Evolutionary conservation across 2,888 invertebrate species (phyloP).

Genomic region (Melipona beecheii): DNA sequence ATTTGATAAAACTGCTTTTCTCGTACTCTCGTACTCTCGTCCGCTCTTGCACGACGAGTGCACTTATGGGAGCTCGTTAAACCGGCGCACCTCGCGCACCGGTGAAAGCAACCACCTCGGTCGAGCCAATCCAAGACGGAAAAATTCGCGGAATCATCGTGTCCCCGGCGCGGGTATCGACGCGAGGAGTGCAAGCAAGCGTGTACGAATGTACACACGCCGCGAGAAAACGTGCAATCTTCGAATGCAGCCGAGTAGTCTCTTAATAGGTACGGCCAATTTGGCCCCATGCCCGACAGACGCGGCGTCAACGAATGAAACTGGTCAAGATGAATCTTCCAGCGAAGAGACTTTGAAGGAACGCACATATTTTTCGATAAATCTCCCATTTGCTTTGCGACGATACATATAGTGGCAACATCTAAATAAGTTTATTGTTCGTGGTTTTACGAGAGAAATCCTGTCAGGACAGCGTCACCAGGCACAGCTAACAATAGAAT

Average conservation of each 20-base stretch:
- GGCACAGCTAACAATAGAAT: too few relatives aligned
- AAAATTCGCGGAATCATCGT: too few relatives aligned
- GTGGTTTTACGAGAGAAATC: too few relatives aligned
- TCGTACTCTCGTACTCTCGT: neutral
- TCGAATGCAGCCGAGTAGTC: neutral
- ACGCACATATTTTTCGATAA: neutral
- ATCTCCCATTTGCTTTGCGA: too few relatives aligned
- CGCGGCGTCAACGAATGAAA: neutral
- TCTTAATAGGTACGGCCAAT: neutral
- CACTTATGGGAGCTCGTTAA: neutral
- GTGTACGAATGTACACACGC: too few relatives aligned
- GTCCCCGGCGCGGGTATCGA: too few relatives aligned
- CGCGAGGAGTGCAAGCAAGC: too few relatives aligned
- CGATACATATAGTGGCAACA: too few relatives aligned
- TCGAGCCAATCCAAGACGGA: too few relatives aligned
- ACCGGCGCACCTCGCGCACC: neutral
- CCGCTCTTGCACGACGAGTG: neutral
- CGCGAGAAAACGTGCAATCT: neutral
- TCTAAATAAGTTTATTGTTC: too few relatives aligned
- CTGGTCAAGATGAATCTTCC: neutral
- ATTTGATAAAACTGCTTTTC: neutral
- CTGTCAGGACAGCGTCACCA: too few relatives aligned
- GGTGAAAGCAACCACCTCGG: neutral
- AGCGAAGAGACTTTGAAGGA: neutral
- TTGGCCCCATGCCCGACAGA: neutral